Evolutionary conservation across 2,888 invertebrate species (phyloP).

Genomic region (Melanchra persicariae): DNA sequence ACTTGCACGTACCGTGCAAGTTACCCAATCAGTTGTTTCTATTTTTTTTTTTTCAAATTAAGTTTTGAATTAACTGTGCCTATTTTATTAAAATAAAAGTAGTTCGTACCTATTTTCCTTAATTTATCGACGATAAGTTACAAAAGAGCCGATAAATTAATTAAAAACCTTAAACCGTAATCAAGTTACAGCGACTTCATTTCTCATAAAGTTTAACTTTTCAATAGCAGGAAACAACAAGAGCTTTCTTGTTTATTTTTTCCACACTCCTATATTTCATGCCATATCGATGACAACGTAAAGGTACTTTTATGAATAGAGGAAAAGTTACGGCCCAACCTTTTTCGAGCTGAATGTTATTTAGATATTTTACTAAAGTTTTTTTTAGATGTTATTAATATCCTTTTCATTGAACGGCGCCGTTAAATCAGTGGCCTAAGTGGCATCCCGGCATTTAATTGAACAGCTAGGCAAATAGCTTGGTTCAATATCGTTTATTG

Average conservation of each 20-base stretch:
- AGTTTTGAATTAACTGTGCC: too few species aligned
- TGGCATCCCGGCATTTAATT: too few species aligned
- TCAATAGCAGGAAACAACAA: conserved; percentile 66
- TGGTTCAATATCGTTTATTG: too few species aligned
- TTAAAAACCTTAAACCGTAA: conserved; percentile 26
- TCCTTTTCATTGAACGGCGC: too few species aligned
- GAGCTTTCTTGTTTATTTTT: conserved; percentile 68
- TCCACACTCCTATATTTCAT: conserved; percentile 73
- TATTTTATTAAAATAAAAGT: too few species aligned
- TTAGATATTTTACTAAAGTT: conserved; percentile 3
- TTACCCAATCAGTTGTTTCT: too few species aligned
- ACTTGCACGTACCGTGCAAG: too few species aligned
- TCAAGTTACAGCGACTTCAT: conserved; percentile 25
- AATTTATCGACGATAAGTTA: not conserved
- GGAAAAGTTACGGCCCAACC: conserved; percentile 49
- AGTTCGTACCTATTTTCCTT: not conserved
- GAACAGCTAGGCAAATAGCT: too few species aligned
- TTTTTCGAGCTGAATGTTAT: conserved; percentile 17
- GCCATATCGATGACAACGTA: conserved; percentile 68
- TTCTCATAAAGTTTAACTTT: conserved; percentile 57
- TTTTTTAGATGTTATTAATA: too few species aligned
- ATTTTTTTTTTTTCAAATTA: too few species aligned
- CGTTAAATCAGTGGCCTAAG: too few species aligned
- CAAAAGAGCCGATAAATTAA: conserved; percentile 30
- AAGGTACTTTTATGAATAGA: conserved; percentile 70